A percentile compares a stretch with the other conserved stretches of the same genome.
Evolutionary conservation across 1,140 invertebrate species (phyloP).

Genomic region (Heliconius nattereri): DNA sequence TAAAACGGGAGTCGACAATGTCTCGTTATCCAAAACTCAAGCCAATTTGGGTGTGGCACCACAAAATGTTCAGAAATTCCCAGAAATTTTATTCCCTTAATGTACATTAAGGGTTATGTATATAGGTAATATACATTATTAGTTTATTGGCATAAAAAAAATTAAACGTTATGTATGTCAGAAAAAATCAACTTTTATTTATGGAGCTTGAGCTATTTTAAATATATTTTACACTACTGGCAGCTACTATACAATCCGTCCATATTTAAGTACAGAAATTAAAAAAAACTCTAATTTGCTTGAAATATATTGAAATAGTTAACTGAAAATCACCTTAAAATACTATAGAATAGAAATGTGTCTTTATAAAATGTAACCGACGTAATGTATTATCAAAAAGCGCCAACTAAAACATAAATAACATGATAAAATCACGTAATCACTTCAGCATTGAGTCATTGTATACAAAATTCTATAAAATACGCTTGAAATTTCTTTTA

Average conservation of each 20-base stretch:
- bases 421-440: constrained; percentile 18
- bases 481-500: constrained; percentile 68
- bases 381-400: neutral
- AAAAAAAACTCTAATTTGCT: neutral
- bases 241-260: too few relatives aligned
- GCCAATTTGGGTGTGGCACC: too few relatives aligned
- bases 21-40: too few relatives aligned
- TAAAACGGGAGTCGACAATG: neutral
- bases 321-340: neutral
- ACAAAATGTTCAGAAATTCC: too few relatives aligned
- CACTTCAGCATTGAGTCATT: constrained; percentile 35
- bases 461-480: constrained; percentile 58
- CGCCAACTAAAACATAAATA: neutral
- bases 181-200: neutral
- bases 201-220: neutral
- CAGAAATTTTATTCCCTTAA: too few relatives aligned
- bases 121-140: too few relatives aligned
- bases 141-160: neutral
- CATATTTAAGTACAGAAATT: too few relatives aligned
- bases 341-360: neutral
- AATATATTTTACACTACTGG: neutral
- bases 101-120: too few relatives aligned
- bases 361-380: neutral
- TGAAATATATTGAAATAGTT: neutral
- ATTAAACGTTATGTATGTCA: neutral